Evolutionary conservation across 2,797 vertebrate genomes (phyloP), one percentile per base, ranked within the genome.

Genomic region (Pteropus rufus): DNA sequence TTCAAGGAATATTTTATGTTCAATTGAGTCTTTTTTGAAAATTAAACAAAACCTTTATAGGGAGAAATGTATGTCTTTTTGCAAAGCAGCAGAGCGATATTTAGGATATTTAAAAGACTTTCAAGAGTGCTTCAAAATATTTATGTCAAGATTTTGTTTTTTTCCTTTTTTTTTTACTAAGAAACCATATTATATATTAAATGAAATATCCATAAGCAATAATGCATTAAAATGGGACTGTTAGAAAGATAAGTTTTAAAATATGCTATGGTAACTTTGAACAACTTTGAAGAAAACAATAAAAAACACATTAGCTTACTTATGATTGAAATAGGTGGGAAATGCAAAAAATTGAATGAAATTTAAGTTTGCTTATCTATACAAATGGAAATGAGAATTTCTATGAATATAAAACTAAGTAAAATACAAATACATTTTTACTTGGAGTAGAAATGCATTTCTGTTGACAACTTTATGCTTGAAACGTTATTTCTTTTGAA

Each of bases 311-410:
- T 79, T 64, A 76, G 12, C 58, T 90, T 88, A 52, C 8, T 89
- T 95, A 93, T 93, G 82, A 84, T 73, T 93, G 80, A 94, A 89
- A 72, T 81, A 72, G 31, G 18, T 89, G 26, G 56, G 2, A 72
- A 94, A 87, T 69, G 3, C 7, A 76, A 24, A 86, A 92, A 91
- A 89, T 19, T 72, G 39, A 93, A 72, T 69, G 16, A 94, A 92
- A 15, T 86, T 91, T 84, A 80, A 4, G 1, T 87, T 81, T 95
- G 39, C 46, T 97, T 94, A 90, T 92, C 65, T 96, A 21, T 90
- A n/a, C 29, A 80, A 94, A 82, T 62, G 41, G 46, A 96, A 97
- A 92, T 95, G 36, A 96, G 21, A 94, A 83, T 93, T 84, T 73
- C 18, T 10, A 97, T 95, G 90, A 88, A 94, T 95, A 94, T 46